Evolutionary conservation across 2,797 vertebrate genomes (phyloP), one percentile per base, ranked within the genome.

Genomic region (Melanogrammus aeglefinus): DNA sequence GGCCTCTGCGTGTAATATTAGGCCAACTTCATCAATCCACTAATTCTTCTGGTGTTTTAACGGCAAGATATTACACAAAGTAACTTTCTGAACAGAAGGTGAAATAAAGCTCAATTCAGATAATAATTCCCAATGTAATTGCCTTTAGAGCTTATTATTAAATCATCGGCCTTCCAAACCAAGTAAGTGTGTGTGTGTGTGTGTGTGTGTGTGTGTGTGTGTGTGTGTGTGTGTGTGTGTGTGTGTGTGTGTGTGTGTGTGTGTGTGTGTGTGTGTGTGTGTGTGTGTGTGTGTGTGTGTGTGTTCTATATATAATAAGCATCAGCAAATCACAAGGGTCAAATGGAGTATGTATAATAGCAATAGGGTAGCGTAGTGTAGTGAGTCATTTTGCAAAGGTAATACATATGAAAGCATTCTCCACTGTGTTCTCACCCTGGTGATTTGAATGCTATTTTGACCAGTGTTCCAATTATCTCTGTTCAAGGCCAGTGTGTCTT

Each of bases 371-470:
- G 36, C 9, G 36, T 38, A 38, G 36, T 38, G 36, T 38, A 38
- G 51, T 63, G 51, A n/a, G 51, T n/a, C 21, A 31, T 31, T n/a
- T n/a, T 66, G 63, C 63, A 63, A 63, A 63, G 57, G 57, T 24
- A 24, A 0, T 12, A 69, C 24, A 27, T 76, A 77, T 83, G 77
- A 74, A 86, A 83, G 84, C 72, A 83, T 90, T 87, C 78, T 87
- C 79, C 79, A 81, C 71, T 74, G 73, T 85, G 89, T 82, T 84
- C 75, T 91, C 86, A 91, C 92, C 88, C 93, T 87, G 79, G 91
- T 91, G 92, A 88, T 91, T 93, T 93, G 78, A 86, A 90, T 84
- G 88, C 92, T 93, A 91, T 93, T 94, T 94, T 91, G 90, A 92
- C 91, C 86, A 88, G 82, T 91, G 90, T 90, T 87, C 90, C 90